Percentiles rank a stretch among this genome's conserved stretches.
These are phyloP conservation scores for Brachyistius frenatus DNA, from an alignment of 2,113 vertebrate genomes.

Conservation along the genomic window DNA sequence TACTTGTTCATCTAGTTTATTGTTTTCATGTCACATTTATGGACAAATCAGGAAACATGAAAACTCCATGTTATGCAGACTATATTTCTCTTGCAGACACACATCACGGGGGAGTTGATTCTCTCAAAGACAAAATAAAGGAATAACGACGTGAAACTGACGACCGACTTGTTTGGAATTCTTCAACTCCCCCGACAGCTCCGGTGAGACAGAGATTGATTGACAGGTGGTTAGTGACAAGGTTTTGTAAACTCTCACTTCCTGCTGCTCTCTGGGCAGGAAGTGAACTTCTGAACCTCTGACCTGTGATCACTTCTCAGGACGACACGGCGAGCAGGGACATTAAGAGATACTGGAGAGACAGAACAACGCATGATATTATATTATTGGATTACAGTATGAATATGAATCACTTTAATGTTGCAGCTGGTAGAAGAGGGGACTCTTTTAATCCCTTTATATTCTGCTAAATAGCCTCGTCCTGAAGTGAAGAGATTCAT, in stretches of 20 bases:
- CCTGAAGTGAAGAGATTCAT: too few relatives aligned
- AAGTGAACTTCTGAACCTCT: constrained; percentile 73
- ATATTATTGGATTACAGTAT: too few relatives aligned
- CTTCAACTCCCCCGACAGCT: constrained; percentile 69
- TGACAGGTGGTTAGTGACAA: constrained; percentile 78
- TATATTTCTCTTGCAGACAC: neutral
- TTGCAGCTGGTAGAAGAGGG: too few relatives aligned
- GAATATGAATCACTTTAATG: too few relatives aligned
- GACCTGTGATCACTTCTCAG: constrained; percentile 68
- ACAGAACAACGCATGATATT: too few relatives aligned
- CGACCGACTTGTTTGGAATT: constrained; percentile 71
- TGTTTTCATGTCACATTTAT: too few relatives aligned
- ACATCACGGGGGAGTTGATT: constrained; percentile 14
- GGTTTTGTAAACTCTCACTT: constrained; percentile 79
- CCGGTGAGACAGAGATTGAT: constrained; percentile 65
- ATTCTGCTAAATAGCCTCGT: too few relatives aligned
- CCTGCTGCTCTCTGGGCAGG: constrained; percentile 73
- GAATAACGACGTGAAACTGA: constrained; percentile 34
- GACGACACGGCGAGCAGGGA: constrained; percentile 16
- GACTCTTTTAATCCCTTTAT: too few relatives aligned
- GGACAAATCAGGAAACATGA: too few relatives aligned
- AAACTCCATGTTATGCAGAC: too few relatives aligned
- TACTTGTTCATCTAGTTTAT: too few relatives aligned
- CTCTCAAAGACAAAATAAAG: constrained; percentile 66
- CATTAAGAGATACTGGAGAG: neutral